Percentiles rank a stretch among this genome's conserved stretches.
Evolutionary conservation across 92 coral and sea anemone species (phyloP).

Genomic region (Galaxea fascicularis): DNA sequence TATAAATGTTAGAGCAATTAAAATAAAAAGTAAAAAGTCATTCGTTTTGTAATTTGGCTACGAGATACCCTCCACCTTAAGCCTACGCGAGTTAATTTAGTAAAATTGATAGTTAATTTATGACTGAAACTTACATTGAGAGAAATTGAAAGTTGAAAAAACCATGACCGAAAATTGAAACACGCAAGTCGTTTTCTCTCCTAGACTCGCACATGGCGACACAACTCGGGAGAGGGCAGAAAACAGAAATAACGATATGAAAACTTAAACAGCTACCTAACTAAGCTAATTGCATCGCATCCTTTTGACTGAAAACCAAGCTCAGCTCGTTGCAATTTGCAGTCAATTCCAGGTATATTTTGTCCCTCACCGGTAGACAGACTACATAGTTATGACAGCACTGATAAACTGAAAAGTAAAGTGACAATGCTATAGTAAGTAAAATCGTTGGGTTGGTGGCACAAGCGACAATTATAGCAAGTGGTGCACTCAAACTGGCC

Average conservation of each 20-base stretch:
- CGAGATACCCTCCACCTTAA: background rate
- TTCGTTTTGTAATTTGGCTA: background rate
- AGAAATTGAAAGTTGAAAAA: background rate
- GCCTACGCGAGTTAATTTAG: background rate
- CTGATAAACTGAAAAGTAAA: conserved; percentile 36
- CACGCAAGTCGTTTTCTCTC: background rate
- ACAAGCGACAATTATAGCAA: background rate
- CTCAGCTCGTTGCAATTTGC: background rate
- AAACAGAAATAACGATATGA: background rate
- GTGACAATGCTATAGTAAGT: background rate
- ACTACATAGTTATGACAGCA: background rate
- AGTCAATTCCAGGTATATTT: background rate
- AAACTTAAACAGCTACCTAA: conserved; percentile 1
- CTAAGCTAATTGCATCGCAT: conserved; percentile 5
- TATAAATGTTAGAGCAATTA: background rate
- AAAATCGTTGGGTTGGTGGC: background rate
- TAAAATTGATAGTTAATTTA: background rate
- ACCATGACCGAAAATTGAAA: background rate
- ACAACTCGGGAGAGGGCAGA: background rate
- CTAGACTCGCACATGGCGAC: background rate
- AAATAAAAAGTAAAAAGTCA: background rate
- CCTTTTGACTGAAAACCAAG: background rate
- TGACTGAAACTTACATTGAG: background rate
- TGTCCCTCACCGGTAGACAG: background rate
- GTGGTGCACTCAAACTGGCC: too few species aligned